Evolutionary conservation across 2,113 vertebrate species (phyloP).

Genomic region (Ginglymostoma cirratum): DNA sequence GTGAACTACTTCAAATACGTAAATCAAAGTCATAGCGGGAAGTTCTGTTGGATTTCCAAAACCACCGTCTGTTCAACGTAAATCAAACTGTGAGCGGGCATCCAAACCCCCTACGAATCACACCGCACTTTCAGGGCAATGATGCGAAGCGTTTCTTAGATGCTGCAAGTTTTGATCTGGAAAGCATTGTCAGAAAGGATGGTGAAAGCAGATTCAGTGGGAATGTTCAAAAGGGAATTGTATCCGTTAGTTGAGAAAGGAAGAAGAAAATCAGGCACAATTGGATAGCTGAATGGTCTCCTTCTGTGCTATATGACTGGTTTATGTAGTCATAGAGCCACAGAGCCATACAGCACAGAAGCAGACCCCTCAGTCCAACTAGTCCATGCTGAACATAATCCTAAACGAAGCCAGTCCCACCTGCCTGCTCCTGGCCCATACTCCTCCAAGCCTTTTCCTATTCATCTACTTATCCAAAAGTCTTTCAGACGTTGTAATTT

Average conservation of each 20-base stretch:
- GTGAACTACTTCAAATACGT: background rate
- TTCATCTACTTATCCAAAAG: no score
- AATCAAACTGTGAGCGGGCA: background rate
- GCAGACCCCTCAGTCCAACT: no score
- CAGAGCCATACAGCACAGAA: no score
- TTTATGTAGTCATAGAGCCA: no score
- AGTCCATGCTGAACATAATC: no score
- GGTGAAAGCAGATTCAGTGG: background rate
- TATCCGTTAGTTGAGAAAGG: background rate
- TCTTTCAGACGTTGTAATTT: no score
- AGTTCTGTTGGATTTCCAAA: background rate
- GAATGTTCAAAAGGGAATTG: background rate
- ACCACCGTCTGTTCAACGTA: background rate
- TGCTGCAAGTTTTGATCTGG: background rate
- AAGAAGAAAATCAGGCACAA: background rate
- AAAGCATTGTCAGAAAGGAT: background rate
- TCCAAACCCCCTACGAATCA: background rate
- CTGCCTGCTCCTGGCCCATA: no score
- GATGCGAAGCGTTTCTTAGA: background rate
- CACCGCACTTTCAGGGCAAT: background rate
- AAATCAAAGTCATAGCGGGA: background rate
- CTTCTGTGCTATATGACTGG: background rate
- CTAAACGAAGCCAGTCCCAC: no score
- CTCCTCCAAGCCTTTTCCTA: no score
- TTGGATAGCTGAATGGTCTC: background rate